A percentile compares a stretch with the other conserved stretches of the same genome.
These are phyloP conservation scores for Callosobruchus maculatus DNA, from an alignment of 2,888 invertebrate species.

Conservation along the genomic window DNA sequence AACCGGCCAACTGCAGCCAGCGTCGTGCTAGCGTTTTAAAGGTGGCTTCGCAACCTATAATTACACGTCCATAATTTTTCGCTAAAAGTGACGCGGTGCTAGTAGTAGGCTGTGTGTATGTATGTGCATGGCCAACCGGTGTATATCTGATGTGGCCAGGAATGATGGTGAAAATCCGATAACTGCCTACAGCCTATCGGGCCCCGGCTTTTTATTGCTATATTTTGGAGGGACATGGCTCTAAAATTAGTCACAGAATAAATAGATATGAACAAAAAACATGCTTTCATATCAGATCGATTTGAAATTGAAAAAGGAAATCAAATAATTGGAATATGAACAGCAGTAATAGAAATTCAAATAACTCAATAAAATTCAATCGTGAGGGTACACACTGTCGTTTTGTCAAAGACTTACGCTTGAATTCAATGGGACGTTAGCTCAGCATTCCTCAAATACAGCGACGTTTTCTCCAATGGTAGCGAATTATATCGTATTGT, in stretches of 20 bases:
- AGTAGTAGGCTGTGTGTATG: not conserved
- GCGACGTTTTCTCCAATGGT: no score
- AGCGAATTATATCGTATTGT: no score
- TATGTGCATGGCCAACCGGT: not conserved
- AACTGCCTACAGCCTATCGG: not conserved
- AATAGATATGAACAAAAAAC: no score
- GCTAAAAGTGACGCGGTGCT: not conserved
- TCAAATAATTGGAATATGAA: no score
- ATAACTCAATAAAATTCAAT: no score
- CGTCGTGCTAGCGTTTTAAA: not conserved
- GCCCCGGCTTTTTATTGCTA: not conserved
- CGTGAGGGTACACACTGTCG: no score
- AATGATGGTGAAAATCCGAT: not conserved
- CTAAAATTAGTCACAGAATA: not conserved
- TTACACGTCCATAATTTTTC: not conserved
- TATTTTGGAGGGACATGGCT: not conserved
- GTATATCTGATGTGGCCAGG: not conserved
- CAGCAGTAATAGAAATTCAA: no score
- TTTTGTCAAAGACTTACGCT: no score
- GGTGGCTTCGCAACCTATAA: not conserved
- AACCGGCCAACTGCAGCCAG: not conserved
- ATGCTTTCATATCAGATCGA: no score
- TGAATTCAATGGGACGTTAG: no score
- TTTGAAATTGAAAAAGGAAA: no score
- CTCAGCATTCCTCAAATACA: no score